These are phyloP conservation scores for Neelides sp. DNA, from an alignment of 1,140 invertebrate genomes.

Conservation along the genomic window DNA sequence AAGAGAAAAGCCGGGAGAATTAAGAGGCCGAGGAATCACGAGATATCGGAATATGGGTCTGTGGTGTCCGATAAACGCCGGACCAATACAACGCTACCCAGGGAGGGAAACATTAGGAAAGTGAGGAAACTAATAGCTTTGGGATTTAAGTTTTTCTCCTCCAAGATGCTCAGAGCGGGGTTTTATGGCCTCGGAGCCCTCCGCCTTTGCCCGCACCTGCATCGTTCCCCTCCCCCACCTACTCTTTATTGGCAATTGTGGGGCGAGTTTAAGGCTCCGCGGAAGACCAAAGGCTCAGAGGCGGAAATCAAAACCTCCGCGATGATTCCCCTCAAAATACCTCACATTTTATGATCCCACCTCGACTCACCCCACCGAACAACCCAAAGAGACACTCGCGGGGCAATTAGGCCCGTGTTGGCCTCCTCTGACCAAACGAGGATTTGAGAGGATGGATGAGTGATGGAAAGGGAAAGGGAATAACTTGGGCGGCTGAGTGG, in stretches of 20 bases:
- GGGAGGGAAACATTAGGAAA: slow-evolving; percentile 22
- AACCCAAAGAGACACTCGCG: neutral
- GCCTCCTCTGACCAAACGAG: too few species aligned
- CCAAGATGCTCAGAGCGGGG: slow-evolving; percentile 3
- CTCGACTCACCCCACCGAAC: slow-evolving; percentile 9
- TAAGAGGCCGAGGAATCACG: slow-evolving; percentile 16
- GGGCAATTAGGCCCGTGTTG: too few species aligned
- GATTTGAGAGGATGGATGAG: slow-evolving; percentile 14
- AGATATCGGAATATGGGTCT: slow-evolving; percentile 29
- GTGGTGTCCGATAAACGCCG: slow-evolving; percentile 29
- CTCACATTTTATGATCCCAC: slow-evolving; percentile 23
- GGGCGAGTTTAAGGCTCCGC: neutral
- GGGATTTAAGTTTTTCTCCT: slow-evolving; percentile 26
- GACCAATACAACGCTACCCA: too few species aligned
- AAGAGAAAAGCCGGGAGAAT: slow-evolving; percentile 20
- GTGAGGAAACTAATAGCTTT: slow-evolving; percentile 29
- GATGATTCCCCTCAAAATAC: slow-evolving; percentile 21
- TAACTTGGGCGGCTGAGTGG: too few species aligned
- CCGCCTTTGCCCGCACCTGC: neutral
- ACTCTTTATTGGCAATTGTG: slow-evolving; percentile 26
- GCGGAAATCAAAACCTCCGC: slow-evolving; percentile 20
- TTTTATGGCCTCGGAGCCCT: neutral
- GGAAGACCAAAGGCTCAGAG: slow-evolving; percentile 23
- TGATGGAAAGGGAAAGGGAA: too few species aligned
- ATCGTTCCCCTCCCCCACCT: slow-evolving; percentile 4